Percentiles rank a stretch among this genome's conserved stretches.
phyloP scores from a whole-genome alignment of 2,888 invertebrate species.

The Augochlorella aurata region DNA sequence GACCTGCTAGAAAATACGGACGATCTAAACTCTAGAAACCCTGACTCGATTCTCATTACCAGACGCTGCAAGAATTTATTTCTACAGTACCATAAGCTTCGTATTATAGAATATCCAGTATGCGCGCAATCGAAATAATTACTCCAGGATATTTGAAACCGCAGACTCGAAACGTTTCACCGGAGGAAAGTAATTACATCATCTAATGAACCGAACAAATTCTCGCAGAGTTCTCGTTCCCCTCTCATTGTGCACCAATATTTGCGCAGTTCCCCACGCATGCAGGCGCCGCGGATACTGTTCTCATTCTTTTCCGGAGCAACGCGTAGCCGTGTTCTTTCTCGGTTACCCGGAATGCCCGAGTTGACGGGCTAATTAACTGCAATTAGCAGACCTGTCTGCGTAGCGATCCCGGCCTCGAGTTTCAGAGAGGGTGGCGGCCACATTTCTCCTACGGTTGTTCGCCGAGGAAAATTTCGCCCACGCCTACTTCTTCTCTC shows the following conservation, averaged over 20 bases:
- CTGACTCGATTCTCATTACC: background rate
- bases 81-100: background rate
- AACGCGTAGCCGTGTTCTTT: constrained; percentile 36
- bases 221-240: background rate
- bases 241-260: background rate
- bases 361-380: constrained; percentile 71
- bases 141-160: background rate
- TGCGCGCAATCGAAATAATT: background rate
- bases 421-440: constrained; percentile 10
- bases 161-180: background rate
- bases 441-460: background rate
- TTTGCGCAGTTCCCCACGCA: too few species aligned
- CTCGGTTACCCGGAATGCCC: constrained; percentile 58
- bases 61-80: background rate
- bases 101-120: background rate
- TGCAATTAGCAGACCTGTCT: constrained; percentile 60
- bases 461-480: background rate
- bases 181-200: background rate
- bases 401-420: constrained; percentile 34
- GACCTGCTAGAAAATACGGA: background rate
- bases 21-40: background rate
- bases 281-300: background rate
- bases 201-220: background rate
- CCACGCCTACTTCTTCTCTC: background rate
- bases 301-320: constrained; percentile 21